Evolutionary conservation across 2,888 invertebrate species (phyloP).

Genomic region (Monoplex corrugatus): DNA sequence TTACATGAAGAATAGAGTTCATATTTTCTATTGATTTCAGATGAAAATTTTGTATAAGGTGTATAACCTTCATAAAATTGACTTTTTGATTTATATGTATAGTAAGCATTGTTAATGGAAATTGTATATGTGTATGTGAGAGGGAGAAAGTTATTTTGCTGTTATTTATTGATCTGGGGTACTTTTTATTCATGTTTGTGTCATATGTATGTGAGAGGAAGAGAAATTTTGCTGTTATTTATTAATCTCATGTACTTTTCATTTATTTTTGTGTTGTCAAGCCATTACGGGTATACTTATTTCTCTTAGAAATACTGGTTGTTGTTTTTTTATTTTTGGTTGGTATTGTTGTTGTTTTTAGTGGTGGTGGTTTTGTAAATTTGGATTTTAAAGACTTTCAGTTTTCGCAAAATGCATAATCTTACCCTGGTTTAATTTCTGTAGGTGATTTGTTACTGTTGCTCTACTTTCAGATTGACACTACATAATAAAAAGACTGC

Average conservation of each 20-base stretch:
- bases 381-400: not conserved
- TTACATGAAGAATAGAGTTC: too few species aligned
- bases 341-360: not conserved
- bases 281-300: too few species aligned
- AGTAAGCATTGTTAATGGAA: too few species aligned
- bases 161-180: not conserved
- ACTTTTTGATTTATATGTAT: too few species aligned
- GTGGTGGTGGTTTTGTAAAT: too few species aligned
- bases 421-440: not conserved
- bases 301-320: not conserved
- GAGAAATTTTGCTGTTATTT: not conserved
- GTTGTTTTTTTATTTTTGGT: not conserved
- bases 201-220: not conserved
- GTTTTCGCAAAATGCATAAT: not conserved
- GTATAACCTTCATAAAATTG: too few species aligned
- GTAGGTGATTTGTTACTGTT: not conserved
- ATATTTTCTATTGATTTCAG: too few species aligned
- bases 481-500: slow-evolving; percentile 95
- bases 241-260: too few species aligned
- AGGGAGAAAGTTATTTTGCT: not conserved
- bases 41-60: too few species aligned
- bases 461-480: slow-evolving; percentile 84
- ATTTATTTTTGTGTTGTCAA: too few species aligned
- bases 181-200: not conserved
- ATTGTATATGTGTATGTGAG: too few species aligned